A percentile compares a stretch with the other conserved stretches of the same genome.
Conservation (phyloP, 2,888 invertebrate genomes). For the Isotomurus palustris region DNA sequence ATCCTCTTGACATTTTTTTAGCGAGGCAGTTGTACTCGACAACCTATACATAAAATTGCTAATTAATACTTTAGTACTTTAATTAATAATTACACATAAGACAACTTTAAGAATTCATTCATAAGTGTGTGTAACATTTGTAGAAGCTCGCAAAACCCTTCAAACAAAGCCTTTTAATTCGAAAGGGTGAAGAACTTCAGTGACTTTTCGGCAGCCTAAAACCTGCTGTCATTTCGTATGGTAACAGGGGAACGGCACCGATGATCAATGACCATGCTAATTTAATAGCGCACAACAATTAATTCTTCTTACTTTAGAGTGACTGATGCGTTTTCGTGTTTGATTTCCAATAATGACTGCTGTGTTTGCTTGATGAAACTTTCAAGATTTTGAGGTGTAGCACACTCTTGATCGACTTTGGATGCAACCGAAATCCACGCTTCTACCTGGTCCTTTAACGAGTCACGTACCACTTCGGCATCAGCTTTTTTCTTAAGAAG, state of each 20-base stretch:
- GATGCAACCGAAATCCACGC: slow-evolving; percentile 32
- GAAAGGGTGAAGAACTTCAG: slow-evolving; percentile 16
- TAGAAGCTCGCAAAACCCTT: slow-evolving; percentile 19
- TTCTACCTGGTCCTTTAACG: slow-evolving; percentile 25
- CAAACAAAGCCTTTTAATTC: slow-evolving; percentile 1
- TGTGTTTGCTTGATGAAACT: slow-evolving; percentile 34
- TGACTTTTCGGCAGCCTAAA: slow-evolving; percentile 28
- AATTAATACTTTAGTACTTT: no score
- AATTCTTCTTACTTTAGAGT: slow-evolving; percentile 19
- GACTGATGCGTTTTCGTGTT: slow-evolving; percentile 38
- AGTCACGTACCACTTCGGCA: slow-evolving; percentile 30
- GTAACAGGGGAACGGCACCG: slow-evolving; percentile 17
- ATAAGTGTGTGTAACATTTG: background rate
- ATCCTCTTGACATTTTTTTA: no score
- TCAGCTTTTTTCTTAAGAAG: slow-evolving; percentile 26
- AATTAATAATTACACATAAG: no score
- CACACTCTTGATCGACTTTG: slow-evolving; percentile 35
- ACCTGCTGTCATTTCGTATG: slow-evolving; percentile 11
- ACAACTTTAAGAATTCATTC: no score
- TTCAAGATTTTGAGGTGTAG: slow-evolving; percentile 34
- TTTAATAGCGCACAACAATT: background rate
- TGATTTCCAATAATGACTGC: slow-evolving; percentile 34
- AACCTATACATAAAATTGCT: no score
- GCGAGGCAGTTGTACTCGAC: no score
- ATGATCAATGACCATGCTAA: background rate